These are phyloP conservation scores for Eristalinus aeneus DNA, from an alignment of 2,888 invertebrate species.

Conservation along the genomic window DNA sequence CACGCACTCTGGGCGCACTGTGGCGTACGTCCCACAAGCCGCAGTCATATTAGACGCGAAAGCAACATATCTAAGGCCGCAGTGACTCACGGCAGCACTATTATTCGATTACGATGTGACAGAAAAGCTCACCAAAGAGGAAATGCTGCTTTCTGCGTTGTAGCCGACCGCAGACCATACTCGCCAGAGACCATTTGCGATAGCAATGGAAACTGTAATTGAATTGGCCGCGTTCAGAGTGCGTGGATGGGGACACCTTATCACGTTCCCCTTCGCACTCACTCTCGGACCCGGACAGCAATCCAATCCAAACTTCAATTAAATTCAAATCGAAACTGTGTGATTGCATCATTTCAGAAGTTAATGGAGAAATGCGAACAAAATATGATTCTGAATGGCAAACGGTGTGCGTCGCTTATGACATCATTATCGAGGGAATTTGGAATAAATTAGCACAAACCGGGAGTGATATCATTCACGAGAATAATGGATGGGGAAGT, in stretches of 20 bases:
- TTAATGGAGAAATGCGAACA: neutral
- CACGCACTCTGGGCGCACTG: slow-evolving; percentile 24
- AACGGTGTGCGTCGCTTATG: slow-evolving; percentile 44
- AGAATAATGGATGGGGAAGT: slow-evolving; percentile 1
- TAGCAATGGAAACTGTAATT: neutral
- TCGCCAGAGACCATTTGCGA: neutral
- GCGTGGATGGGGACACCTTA: neutral
- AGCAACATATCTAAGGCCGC: neutral
- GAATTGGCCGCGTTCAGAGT: neutral
- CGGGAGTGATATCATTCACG: slow-evolving; percentile 59
- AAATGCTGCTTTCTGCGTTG: neutral
- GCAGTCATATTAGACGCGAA: neutral
- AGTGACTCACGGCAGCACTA: neutral
- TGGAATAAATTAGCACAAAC: slow-evolving; percentile 49
- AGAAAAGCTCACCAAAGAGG: neutral
- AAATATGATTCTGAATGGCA: slow-evolving; percentile 27
- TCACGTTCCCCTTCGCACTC: neutral
- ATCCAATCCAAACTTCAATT: neutral
- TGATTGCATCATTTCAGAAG: slow-evolving; percentile 59
- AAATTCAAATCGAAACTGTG: slow-evolving; percentile 25
- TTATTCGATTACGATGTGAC: neutral
- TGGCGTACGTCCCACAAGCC: neutral
- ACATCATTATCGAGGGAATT: slow-evolving; percentile 54
- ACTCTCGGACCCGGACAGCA: neutral
- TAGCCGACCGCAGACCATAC: neutral